Evolutionary conservation across 2,888 invertebrate species (phyloP).

Genomic region (Pachliopta kotzebuea): DNA sequence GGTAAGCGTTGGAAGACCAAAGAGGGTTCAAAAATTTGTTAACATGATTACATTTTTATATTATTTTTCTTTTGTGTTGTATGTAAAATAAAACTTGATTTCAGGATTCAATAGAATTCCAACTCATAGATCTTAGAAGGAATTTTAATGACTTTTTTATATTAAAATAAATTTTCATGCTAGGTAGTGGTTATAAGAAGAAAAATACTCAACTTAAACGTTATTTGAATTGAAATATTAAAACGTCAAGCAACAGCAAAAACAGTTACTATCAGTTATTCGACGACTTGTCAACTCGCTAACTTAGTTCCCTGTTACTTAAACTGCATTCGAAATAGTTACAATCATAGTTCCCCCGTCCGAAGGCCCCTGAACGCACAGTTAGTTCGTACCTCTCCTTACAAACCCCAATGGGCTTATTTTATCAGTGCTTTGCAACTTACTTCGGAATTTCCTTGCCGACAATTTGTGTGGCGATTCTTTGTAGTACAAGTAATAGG

Average conservation of each 20-base stretch:
- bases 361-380: conserved; percentile 39
- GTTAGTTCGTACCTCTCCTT: conserved; percentile 37
- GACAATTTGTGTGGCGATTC: conserved; percentile 56
- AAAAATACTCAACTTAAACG: too few relatives aligned
- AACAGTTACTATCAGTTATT: conserved; percentile 12
- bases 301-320: conserved; percentile 23
- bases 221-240: not conserved
- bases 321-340: conserved; percentile 28
- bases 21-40: conserved; percentile 10
- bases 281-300: conserved; percentile 12
- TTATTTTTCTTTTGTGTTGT: not conserved
- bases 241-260: not conserved
- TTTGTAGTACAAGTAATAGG: not conserved
- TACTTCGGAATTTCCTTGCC: conserved; percentile 34
- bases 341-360: conserved; percentile 24
- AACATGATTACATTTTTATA: not conserved
- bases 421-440: conserved; percentile 46
- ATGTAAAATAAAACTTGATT: not conserved
- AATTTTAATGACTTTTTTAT: too few relatives aligned
- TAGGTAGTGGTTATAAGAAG: too few relatives aligned
- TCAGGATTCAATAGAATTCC: too few relatives aligned
- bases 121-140: too few relatives aligned
- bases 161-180: not conserved
- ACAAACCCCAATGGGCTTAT: conserved; percentile 55
- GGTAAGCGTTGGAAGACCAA: conserved; percentile 1